Base-by-base conservation (phyloP, 2,797 vertebrate species). In the Champsocephalus gunnari region DNA sequence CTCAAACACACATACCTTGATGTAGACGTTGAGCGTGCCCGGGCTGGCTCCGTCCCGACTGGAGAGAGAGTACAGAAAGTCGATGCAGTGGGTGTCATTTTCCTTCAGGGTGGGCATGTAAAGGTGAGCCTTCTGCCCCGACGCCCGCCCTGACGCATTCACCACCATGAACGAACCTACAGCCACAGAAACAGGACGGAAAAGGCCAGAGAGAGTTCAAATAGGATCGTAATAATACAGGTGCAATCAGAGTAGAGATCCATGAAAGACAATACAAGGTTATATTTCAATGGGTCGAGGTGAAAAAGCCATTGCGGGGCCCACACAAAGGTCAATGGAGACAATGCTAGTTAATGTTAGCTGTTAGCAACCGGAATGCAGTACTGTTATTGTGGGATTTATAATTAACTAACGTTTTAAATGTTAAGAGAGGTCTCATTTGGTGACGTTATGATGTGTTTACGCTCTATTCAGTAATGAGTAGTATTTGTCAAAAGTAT, bases 161-260 rank as follows among this genome's bases (percentile, higher is more conserved):
- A 99, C 97, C 93, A 98, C 95, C 97, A 99, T 98, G 93, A 98
- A 98, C 62, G 97, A 98, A 24, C 98, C 98, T 99, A 49, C 17
- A 38, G 34, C 50, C 21, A 61, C 55, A 44, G 3, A 57, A 21
- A 65, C 2, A 7, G 9, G 41, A 66, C 3, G 24, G 2, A 32
- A 28, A 8, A 38, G 24, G 13, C 10, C 7, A 54, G 5, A 54
- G 14, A 49, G 1, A 4, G 51, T 48, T 44, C 2, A 48, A 14
- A 38, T 19, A 5, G 1, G 3, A 34, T 19, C 5, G 3, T 3
- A 17, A 50, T 5, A 12, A 17, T 9, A 5, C 13, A 62, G 17
- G 17, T 41, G 13, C 5, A n/a, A 12, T 32, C 50, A 9, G 16
- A n/a, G 3, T 28, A 28, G 24, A 28, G 55, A 19, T 12, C 19